Evolutionary conservation across 2,113 vertebrate genomes (phyloP), one percentile per base, ranked within the genome.

Genomic region (Euleptes europaea): DNA sequence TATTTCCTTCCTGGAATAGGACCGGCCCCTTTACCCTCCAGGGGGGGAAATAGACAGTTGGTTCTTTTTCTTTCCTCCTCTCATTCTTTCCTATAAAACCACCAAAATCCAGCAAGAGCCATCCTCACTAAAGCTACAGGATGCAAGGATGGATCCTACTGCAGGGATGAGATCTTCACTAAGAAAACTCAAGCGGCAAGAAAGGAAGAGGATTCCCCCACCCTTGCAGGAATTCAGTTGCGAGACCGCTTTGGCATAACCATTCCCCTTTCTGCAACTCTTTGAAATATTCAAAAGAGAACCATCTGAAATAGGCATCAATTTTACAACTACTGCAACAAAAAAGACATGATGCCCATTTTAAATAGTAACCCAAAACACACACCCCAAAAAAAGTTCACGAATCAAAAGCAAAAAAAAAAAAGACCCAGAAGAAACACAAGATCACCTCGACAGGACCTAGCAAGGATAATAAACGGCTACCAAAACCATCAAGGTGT

Each of bases 401-500:
- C 81, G 49, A 26, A 2, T 40, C 82, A 87, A 82, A 66, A 69
- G 40, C 47, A 31, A 2, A 81, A 38, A 40, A 5, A 6, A 77
- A 87, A 3, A 78, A 23, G 23, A 42, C 15, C 3, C 3, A 21
- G 23, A 60, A 63, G 26, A 28, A 33, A 67, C 40, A 66, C 28
- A 47, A 5, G 12, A 78, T 63, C 33, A 79, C n/a, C 76, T 31
- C 47, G 19, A 70, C 49, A 70, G 31, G 5, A 83, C 65, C 0
- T 1, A 71, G 44, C 2, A 11, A 33, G 71, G 0, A 77, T 26
- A 84, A 81, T 54, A 57, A 28, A 82, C 85, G 10, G 26, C 65
- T 0, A 12, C 11, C 1, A 5, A 33, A 72, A 8, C 47, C 65
- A 26, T 38, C 0, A 38, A 14, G 83, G 31, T 0, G 0, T 38